Evolutionary conservation across 2,797 vertebrate genomes (phyloP).

Genomic region (Austrolebias charrua): DNA sequence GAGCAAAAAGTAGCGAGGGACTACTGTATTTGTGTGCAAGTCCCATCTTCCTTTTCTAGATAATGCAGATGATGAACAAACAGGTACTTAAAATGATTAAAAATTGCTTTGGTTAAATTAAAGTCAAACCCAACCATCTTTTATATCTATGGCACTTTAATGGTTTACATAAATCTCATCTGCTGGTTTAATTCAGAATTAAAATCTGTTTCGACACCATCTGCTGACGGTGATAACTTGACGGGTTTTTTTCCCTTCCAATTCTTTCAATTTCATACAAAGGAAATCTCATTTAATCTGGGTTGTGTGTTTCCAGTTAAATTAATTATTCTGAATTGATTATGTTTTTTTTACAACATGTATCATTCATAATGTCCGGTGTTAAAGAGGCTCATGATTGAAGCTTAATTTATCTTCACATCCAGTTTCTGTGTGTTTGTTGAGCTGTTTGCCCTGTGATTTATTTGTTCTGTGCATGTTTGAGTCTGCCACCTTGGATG

Average conservation of each 20-base stretch:
- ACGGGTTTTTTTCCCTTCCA: neutral
- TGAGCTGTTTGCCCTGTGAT: neutral
- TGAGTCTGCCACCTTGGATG: neutral
- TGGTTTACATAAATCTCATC: neutral
- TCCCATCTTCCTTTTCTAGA: slow-evolving; percentile 11
- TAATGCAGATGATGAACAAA: slow-evolving; percentile 7
- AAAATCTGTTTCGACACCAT: neutral
- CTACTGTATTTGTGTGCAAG: slow-evolving; percentile 18
- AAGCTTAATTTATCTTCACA: neutral
- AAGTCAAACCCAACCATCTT: slow-evolving; percentile 6
- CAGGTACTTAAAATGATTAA: slow-evolving; percentile 1
- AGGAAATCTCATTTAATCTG: neutral
- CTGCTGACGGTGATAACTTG: neutral
- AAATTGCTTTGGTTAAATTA: neutral
- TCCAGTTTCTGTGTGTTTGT: neutral
- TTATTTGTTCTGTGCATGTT: neutral
- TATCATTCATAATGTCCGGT: neutral
- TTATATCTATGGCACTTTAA: neutral
- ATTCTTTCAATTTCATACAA: neutral
- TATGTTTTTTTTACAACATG: neutral
- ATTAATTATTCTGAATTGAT: slow-evolving; percentile 2
- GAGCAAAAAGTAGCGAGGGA: no score
- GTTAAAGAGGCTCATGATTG: neutral
- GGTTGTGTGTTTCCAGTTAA: neutral
- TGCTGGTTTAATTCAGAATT: neutral